Conservation (phyloP, 2,888 invertebrate genomes). For the Acleris literana region DNA sequence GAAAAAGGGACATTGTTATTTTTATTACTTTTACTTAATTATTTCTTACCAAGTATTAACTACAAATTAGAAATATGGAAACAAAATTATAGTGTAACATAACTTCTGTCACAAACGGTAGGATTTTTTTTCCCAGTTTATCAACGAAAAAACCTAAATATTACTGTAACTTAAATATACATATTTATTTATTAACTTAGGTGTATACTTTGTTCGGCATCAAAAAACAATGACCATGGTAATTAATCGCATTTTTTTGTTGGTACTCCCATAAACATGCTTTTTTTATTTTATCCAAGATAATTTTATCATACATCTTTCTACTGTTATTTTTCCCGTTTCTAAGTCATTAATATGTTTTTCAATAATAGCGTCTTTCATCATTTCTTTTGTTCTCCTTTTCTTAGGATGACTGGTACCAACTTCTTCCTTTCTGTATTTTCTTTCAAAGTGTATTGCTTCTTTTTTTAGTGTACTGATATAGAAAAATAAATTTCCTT, state of each 20-base stretch:
- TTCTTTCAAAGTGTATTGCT: constrained; percentile 6
- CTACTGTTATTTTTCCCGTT: constrained; percentile 9
- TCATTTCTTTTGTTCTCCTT: constrained; percentile 4
- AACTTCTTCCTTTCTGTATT: constrained; percentile 8
- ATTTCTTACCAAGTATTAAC: too few relatives aligned
- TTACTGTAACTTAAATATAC: not conserved
- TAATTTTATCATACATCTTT: constrained; percentile 7
- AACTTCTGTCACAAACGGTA: too few relatives aligned
- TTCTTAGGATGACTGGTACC: constrained; percentile 8
- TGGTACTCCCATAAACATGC: not conserved
- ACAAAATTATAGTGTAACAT: too few relatives aligned
- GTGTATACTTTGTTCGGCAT: too few relatives aligned
- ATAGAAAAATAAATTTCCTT: not conserved
- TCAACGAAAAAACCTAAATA: constrained; percentile 3
- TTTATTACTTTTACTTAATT: not conserved
- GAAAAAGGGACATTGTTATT: constrained; percentile 4
- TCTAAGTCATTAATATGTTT: not conserved
- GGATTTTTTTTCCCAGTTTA: not conserved
- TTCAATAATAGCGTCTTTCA: constrained; percentile 6
- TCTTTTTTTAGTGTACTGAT: constrained; percentile 2
- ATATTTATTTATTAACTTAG: too few relatives aligned
- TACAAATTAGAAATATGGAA: too few relatives aligned
- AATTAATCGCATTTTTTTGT: too few relatives aligned
- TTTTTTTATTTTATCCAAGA: constrained; percentile 7
- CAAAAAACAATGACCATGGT: too few relatives aligned